Base-by-base conservation (phyloP, 2,888 invertebrate species). In the Shargacucullia verbasci region DNA sequence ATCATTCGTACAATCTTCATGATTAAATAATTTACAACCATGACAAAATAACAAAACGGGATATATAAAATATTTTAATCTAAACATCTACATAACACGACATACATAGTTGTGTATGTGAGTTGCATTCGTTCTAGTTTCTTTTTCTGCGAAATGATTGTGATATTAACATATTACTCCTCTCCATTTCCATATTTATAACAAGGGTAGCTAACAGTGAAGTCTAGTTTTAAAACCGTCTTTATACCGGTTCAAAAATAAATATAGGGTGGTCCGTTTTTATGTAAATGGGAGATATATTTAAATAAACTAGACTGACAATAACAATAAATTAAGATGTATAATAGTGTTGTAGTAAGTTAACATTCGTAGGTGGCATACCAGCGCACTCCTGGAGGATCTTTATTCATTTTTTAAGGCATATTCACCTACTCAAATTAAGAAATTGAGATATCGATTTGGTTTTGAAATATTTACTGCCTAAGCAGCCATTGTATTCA, bases 201-300 rank as follows among this genome's bases (percentile, higher is more conserved):
- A 57, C 68, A 75, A 71, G 76, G 73, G 75, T 73, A 73, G 73
- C 35, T 75, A 73, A 76, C 76, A 63, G 76, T 76, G 68, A 35
- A 56, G 41, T 59, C 65, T 70, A 29, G 58, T 71, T 73, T 58
- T 62, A 59, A 63, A 35, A 72, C 49, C 15, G 7, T 50, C 44
- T 39, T 11, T 13, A 45, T 49, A 72, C 70, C 67, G 67, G 70
- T 70, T 61, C 10, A 5, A 38, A 44, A 48, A 57, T 45, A 57
- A 59, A 58, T 53, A 69, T 70, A 65, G 68, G 70, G 64, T 73
- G 67, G 54, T 64, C 62, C 54, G 67, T 75, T 75, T 61, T 49
- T 70, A 66, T 70, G 59, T 54, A 62, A 65, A 76, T 61, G 52
- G 50, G 10, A 47, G 40, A 25, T 54, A 52, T 58, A 65, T 63